Base-by-base conservation (phyloP, 2,113 vertebrate genomes). In the Rissa tridactyla region DNA sequence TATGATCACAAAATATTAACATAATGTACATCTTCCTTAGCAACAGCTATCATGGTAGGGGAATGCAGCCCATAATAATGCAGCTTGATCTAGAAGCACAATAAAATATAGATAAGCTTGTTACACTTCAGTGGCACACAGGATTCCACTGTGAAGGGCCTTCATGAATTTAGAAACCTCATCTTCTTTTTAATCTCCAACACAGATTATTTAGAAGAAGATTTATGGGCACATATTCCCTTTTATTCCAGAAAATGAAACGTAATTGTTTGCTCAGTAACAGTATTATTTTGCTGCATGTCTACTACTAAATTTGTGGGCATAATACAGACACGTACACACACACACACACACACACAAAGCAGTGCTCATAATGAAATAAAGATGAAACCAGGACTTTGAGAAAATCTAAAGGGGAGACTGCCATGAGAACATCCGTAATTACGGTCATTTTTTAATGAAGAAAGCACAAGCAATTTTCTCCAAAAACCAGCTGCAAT, bases 21-120 rank as follows among this genome's bases (percentile, higher is more conserved):
- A 96, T 89, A 94, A 90, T 80, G 54, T 88, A 77, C 55, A 55
- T 94, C 82, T 89, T 75, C 92, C 88, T 93, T 92, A 93, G 72
- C 85, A 96, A 93, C 49, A 94, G 78, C 82, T 92, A 73, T 27
- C 72, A 27, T 75, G 20, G 70, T 72, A 85, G 49, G 69, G 66
- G 82, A 96, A 89, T 90, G 34, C 23, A 58, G 94, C 38, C 88
- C 81, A 82, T 76, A 80, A 84, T 86, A 94, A 94, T 75, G 58
- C 81, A 76, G 72, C 61, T 90, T 96, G 92, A 93, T 94, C 86
- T 72, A 96, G 86, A 94, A 96, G 89, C 62, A 95, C 79, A 95
- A 81, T 90, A 93, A 83, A 97, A 95, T 96, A 90, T 94, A 84
- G 97, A 94, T 90, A 96, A 92, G 79, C 82, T 90, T 96, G 91